Conservation (phyloP, 2,797 vertebrate genomes). For the Anguilla megastoma region DNA sequence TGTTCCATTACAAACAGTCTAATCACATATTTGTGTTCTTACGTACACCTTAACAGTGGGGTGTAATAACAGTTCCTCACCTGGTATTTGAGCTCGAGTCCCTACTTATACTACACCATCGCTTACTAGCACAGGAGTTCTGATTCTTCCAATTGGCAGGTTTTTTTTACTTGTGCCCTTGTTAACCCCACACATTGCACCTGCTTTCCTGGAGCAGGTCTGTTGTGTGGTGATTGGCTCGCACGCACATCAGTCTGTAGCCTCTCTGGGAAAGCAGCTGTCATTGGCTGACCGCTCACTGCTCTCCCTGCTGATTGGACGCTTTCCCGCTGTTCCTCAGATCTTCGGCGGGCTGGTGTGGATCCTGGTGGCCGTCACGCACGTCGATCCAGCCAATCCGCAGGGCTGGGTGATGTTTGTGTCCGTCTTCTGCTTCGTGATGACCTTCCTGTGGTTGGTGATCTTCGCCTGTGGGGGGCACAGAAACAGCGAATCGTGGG, state of each 20-base stretch:
- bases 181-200: no score
- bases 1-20: no score
- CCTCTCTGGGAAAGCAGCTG: not conserved
- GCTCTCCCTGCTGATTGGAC: not conserved
- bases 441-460: constrained; percentile 75
- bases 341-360: constrained; percentile 73
- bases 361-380: constrained; percentile 81
- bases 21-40: no score
- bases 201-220: not conserved
- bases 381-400: fast-evolving
- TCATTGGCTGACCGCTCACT: no score
- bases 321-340: constrained; percentile 35
- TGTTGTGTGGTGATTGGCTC: not conserved
- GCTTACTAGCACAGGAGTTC: no score
- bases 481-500: constrained; percentile 62
- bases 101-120: no score
- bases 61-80: no score
- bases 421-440: constrained; percentile 74
- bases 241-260: not conserved
- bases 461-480: constrained; percentile 69
- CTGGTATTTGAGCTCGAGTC: no score
- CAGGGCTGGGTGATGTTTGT: constrained; percentile 87
- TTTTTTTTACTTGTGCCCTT: no score
- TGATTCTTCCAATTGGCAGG: not conserved
- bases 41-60: no score